These are phyloP conservation scores for Naja naja DNA, from an alignment of 2,113 vertebrate genomes.

Conservation along the genomic window DNA sequence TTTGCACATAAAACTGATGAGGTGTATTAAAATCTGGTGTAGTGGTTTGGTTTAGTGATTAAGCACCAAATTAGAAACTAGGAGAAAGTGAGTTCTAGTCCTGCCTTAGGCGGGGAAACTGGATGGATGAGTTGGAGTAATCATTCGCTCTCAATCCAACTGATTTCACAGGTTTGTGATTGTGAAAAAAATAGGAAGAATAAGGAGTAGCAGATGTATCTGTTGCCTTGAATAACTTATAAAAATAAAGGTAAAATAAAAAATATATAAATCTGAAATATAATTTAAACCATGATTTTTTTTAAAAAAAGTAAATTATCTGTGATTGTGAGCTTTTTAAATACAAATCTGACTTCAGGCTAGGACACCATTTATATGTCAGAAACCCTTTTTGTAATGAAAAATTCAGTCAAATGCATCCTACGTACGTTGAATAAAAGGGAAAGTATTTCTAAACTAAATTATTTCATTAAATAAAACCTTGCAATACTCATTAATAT, in stretches of 20 bases:
- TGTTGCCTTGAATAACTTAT: not conserved
- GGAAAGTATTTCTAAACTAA: constrained; percentile 23
- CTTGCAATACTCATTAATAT: not conserved
- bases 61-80: not conserved
- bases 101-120: not conserved
- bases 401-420: not conserved
- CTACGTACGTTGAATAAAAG: constrained; percentile 1
- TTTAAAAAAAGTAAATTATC: not conserved
- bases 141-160: not conserved
- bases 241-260: too few species aligned
- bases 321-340: not conserved
- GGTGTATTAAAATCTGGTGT: not conserved
- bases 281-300: not conserved
- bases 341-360: not conserved
- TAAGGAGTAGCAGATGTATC: not conserved
- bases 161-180: not conserved
- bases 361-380: not conserved
- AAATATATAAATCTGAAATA: not conserved
- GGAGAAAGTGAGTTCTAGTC: not conserved
- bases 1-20: not conserved
- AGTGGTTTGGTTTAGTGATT: not conserved
- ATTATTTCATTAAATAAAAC: not conserved
- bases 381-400: not conserved
- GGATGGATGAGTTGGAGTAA: not conserved
- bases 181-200: not conserved